Conservation (phyloP, 2,888 invertebrate genomes). For the Carabus problematicus region DNA sequence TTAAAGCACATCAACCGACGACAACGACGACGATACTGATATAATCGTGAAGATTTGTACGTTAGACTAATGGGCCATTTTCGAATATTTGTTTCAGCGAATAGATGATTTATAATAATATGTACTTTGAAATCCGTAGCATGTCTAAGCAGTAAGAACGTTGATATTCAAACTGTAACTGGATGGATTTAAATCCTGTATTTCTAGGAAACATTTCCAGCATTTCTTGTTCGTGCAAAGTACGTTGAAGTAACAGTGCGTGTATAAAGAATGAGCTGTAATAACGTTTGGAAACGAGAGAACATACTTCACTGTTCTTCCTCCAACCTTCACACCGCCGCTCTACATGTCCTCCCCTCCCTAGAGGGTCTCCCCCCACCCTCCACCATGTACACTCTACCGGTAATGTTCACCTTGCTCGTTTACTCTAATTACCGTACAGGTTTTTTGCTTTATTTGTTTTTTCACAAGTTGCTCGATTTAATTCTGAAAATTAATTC, state of each 20-base stretch:
- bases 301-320: background rate
- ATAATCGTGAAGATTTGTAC: background rate
- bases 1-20: background rate
- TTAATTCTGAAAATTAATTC: slow-evolving; percentile 36
- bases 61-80: background rate
- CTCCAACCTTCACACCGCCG: background rate
- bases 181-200: background rate
- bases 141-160: background rate
- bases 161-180: slow-evolving; percentile 8
- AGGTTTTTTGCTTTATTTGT: slow-evolving; percentile 36
- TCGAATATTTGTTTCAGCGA: background rate
- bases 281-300: slow-evolving; percentile 27
- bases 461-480: slow-evolving; percentile 36
- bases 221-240: background rate
- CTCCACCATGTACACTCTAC: background rate
- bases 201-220: background rate
- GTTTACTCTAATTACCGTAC: slow-evolving; percentile 27
- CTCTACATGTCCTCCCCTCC: background rate
- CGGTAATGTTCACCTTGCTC: background rate
- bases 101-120: too few species aligned
- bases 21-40: background rate
- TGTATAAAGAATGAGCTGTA: slow-evolving; percentile 26
- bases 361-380: background rate
- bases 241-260: background rate
- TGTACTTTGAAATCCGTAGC: too few species aligned